phyloP scores from a whole-genome alignment of 2,797 vertebrate species.

The Sebastes flavidus region DNA sequence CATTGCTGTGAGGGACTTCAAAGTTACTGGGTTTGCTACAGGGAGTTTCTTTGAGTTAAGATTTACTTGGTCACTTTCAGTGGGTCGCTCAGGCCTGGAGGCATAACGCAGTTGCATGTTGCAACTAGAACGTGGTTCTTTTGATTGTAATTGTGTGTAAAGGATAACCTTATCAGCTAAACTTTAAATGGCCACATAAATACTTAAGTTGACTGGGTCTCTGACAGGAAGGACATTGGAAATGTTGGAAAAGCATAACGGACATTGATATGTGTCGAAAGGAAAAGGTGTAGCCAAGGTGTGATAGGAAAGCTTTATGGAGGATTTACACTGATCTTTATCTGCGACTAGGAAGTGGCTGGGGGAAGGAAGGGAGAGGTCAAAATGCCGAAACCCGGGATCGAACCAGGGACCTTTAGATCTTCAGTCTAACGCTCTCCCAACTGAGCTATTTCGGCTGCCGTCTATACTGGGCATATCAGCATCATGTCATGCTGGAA shows the following conservation, averaged over 20 bases:
- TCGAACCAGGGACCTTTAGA: slow-evolving; percentile 72
- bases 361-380: not conserved
- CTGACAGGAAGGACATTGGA: not conserved
- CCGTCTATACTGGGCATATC: rapidly evolving
- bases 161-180: not conserved
- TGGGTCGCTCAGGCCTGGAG: not conserved
- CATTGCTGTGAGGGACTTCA: slow-evolving; percentile 48
- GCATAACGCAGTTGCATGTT: not conserved
- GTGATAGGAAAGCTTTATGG: not conserved
- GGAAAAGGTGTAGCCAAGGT: not conserved
- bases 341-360: no score
- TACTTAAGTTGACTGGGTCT: not conserved
- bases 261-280: not conserved
- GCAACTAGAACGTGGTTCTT: not conserved
- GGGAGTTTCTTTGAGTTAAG: slow-evolving; percentile 23
- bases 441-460: slow-evolving; percentile 73
- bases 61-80: slow-evolving; percentile 19
- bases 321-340: not conserved
- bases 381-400: slow-evolving; percentile 70
- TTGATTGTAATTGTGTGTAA: not conserved
- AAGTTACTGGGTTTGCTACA: slow-evolving; percentile 27
- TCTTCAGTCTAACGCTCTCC: slow-evolving; percentile 77
- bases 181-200: not conserved
- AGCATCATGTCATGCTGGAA: rapidly evolving
- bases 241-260: not conserved